A percentile compares a stretch with the other conserved stretches of the same genome.
Evolutionary conservation across 2,113 vertebrate species (phyloP).

Genomic region (Hyaena hyaena): DNA sequence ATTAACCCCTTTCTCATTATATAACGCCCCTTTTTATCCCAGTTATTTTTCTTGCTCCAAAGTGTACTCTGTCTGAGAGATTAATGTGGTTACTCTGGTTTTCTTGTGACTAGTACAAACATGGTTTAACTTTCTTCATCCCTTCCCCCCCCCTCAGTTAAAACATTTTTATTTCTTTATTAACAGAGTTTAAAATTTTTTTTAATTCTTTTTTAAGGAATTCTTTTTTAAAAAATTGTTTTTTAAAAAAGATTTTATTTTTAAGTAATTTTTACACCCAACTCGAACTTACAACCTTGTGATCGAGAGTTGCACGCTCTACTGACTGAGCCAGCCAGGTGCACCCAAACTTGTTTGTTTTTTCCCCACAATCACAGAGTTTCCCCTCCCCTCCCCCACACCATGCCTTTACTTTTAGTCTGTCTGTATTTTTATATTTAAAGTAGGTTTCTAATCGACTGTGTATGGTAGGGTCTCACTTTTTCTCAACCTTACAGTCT

Average conservation of each 20-base stretch:
- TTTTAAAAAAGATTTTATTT: no score
- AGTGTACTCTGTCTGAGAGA: background rate
- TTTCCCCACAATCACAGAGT: background rate
- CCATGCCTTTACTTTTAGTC: background rate
- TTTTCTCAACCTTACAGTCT: background rate
- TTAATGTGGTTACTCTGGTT: background rate
- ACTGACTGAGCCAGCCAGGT: no score
- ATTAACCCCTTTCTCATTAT: background rate
- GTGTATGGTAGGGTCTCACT: background rate
- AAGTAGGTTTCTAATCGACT: background rate
- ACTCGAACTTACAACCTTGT: no score
- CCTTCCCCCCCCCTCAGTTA: background rate
- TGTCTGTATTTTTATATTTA: background rate
- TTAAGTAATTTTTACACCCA: no score
- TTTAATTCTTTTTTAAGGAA: no score
- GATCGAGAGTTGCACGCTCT: no score
- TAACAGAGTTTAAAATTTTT: background rate
- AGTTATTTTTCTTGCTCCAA: background rate
- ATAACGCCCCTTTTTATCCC: background rate
- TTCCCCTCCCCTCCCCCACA: background rate
- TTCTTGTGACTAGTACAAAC: background rate
- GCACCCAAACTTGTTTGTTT: no score
- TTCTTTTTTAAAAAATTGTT: background rate
- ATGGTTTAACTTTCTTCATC: background rate
- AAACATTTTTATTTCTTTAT: background rate